Conservation (phyloP, 2,888 invertebrate species). For the Lasioglossum leucozonium region DNA sequence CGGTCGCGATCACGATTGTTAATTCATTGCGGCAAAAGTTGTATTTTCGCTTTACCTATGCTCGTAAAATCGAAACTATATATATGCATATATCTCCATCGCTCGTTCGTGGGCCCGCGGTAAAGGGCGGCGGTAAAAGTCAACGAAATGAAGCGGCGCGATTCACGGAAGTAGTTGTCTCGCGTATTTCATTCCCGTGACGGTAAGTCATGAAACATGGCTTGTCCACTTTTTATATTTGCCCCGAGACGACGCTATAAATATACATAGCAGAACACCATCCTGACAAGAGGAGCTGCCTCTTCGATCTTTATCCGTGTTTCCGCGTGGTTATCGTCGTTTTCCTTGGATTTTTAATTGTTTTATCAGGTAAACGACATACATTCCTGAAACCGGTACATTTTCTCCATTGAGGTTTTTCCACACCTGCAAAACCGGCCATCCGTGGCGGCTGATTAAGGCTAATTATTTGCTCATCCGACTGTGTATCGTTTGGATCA, state of each 20-base stretch:
- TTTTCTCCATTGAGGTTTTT: background rate
- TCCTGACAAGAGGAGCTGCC: background rate
- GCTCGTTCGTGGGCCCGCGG: background rate
- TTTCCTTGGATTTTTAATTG: background rate
- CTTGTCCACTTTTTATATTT: background rate
- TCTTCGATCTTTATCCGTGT: background rate
- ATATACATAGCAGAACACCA: background rate
- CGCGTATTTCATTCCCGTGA: slow-evolving; percentile 24
- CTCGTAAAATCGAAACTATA: background rate
- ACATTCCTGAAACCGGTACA: background rate
- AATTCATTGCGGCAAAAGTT: background rate
- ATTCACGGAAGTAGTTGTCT: background rate
- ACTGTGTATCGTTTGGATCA: slow-evolving; percentile 40
- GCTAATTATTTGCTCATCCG: slow-evolving; percentile 50
- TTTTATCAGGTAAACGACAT: background rate
- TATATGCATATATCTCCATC: background rate
- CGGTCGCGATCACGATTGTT: background rate
- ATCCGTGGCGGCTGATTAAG: slow-evolving; percentile 50
- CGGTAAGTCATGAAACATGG: slow-evolving; percentile 22
- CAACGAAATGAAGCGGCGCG: background rate
- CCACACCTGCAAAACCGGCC: slow-evolving; percentile 20
- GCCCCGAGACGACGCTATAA: background rate
- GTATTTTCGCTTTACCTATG: background rate
- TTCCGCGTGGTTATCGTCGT: background rate
- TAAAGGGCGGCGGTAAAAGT: background rate